These are phyloP conservation scores for Urocolius indicus DNA, from an alignment of 2,113 vertebrate genomes.

Conservation along the genomic window DNA sequence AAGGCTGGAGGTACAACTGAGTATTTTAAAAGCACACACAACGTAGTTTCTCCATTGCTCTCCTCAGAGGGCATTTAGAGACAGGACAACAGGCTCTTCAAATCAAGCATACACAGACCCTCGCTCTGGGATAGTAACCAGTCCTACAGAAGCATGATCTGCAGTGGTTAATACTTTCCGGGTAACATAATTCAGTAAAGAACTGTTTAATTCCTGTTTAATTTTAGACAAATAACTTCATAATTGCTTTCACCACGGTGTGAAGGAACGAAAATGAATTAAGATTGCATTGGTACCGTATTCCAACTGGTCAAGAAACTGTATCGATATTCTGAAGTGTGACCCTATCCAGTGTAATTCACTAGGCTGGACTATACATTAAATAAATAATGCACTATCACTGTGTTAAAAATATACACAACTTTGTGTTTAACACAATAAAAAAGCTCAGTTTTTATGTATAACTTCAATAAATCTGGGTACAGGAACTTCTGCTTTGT, in stretches of 20 bases:
- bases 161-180: not conserved
- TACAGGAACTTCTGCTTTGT: not conserved
- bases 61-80: not conserved
- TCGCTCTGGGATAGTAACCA: not conserved
- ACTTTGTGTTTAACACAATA: not conserved
- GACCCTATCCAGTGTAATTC: not conserved
- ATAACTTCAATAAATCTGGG: not conserved
- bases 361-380: not conserved
- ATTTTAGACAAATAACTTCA: not conserved
- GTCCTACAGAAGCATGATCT: not conserved
- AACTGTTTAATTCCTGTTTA: not conserved
- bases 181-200: not conserved
- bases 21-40: not conserved
- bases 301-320: not conserved
- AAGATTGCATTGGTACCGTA: not conserved
- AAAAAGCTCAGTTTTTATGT: not conserved
- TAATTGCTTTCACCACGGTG: not conserved
- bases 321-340: not conserved
- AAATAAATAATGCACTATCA: not conserved
- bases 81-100: not conserved
- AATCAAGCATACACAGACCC: not conserved
- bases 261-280: not conserved
- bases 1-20: not conserved
- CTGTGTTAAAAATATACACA: not conserved
- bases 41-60: not conserved